Conservation (phyloP, 37 sponge, comb jelly and placozoan species). For the Chondrosia reniformis region DNA sequence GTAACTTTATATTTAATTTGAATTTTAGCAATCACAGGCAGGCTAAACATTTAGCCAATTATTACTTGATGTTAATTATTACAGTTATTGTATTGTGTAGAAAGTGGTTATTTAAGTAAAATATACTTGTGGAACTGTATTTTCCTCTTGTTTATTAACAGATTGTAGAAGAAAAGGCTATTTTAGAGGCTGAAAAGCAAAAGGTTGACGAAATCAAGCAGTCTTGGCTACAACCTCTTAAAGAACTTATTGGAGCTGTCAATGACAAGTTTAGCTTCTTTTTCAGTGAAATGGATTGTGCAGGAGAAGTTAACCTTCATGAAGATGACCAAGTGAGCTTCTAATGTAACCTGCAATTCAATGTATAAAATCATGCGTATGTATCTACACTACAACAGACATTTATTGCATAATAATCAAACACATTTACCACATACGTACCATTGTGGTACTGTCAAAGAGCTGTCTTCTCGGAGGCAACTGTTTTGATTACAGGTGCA, state of each 20-base stretch:
- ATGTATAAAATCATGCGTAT: not conserved
- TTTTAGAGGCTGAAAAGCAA: slow-evolving; percentile 6
- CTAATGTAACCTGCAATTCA: not conserved
- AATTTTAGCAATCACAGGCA: too few species aligned
- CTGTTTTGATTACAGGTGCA: too few species aligned
- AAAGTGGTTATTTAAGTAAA: too few species aligned
- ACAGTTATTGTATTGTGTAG: too few species aligned
- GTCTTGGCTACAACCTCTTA: slow-evolving; percentile 79
- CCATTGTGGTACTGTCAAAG: too few species aligned
- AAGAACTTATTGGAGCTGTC: slow-evolving; percentile 54
- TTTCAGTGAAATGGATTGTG: slow-evolving; percentile 83
- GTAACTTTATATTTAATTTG: too few species aligned
- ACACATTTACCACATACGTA: too few species aligned
- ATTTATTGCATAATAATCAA: too few species aligned
- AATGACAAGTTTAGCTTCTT: slow-evolving; percentile 65
- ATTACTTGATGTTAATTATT: not conserved
- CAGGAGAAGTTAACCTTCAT: slow-evolving; percentile 77
- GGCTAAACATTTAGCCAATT: too few species aligned
- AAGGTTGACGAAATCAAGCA: slow-evolving; percentile 23
- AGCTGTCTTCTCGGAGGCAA: too few species aligned
- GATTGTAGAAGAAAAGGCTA: slow-evolving; percentile 18
- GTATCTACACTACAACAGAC: too few species aligned
- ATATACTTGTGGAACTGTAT: too few species aligned
- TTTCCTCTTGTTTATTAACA: not conserved
- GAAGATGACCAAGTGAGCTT: slow-evolving; percentile 37